These are phyloP conservation scores for Dendrocincla fuliginosa DNA, from an alignment of 2,797 vertebrate genomes.

Conservation along the genomic window DNA sequence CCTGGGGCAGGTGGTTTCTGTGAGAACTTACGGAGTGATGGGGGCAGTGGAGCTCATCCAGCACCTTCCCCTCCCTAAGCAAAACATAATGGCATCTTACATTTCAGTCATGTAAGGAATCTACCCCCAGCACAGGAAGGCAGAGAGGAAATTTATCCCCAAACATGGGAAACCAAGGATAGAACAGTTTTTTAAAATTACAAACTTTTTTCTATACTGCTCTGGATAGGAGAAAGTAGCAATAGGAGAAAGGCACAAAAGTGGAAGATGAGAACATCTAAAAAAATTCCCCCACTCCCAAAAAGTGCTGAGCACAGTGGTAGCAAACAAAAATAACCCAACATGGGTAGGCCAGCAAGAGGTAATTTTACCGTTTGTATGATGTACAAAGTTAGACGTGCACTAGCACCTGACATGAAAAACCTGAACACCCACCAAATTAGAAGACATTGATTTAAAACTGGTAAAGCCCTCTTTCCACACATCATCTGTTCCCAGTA, in stretches of 20 bases:
- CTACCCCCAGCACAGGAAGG: background rate
- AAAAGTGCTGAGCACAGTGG: background rate
- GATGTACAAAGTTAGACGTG: background rate
- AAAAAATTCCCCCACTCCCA: background rate
- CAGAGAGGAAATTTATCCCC: background rate
- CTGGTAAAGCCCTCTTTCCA: background rate
- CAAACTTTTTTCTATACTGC: background rate
- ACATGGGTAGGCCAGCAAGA: background rate
- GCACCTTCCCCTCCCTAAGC: background rate
- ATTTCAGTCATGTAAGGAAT: background rate
- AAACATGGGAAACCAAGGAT: background rate
- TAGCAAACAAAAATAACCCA: background rate
- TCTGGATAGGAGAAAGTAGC: background rate
- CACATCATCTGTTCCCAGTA: background rate
- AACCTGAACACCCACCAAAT: background rate
- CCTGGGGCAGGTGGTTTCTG: background rate
- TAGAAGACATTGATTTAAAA: background rate
- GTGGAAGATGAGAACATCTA: background rate
- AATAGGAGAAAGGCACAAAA: background rate
- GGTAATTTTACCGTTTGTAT: background rate
- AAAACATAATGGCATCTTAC: background rate
- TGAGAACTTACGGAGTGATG: background rate
- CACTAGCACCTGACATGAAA: background rate
- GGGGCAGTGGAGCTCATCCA: background rate
- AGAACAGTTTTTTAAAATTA: background rate